phyloP scores from a whole-genome alignment of 2,113 vertebrate species.

The Oophaga pumilio region DNA sequence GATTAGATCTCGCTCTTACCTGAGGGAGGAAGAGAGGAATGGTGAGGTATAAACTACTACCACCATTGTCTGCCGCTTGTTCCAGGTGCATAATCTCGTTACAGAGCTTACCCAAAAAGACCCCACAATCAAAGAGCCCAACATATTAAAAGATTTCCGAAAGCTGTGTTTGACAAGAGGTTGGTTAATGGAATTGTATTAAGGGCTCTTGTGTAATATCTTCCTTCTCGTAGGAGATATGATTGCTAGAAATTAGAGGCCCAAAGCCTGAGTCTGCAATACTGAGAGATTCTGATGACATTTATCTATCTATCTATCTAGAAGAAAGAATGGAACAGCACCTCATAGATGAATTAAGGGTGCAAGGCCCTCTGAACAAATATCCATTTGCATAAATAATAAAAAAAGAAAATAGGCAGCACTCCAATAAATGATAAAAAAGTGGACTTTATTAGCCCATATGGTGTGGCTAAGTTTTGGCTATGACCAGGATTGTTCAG shows the following conservation, averaged over 20 bases:
- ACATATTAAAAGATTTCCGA: constrained; percentile 1
- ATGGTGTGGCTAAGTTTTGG: no score
- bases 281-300: not conserved
- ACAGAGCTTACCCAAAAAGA: constrained; percentile 8
- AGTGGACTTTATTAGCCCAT: no score
- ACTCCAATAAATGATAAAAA: no score
- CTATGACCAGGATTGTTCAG: no score
- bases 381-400: no score
- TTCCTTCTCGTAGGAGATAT: not conserved
- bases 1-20: constrained; percentile 43
- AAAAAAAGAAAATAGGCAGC: no score
- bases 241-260: no score
- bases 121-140: not conserved
- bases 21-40: constrained; percentile 35
- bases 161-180: not conserved
- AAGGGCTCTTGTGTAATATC: not conserved
- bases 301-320: not conserved
- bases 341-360: no score
- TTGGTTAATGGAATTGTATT: not conserved
- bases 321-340: no score
- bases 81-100: constrained; percentile 50
- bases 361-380: no score
- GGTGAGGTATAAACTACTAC: not conserved
- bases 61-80: constrained; percentile 26
- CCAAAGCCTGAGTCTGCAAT: no score